phyloP scores from a whole-genome alignment of 35 echinoderm and acorn worm genomes.

The Apostichopus californicus region DNA sequence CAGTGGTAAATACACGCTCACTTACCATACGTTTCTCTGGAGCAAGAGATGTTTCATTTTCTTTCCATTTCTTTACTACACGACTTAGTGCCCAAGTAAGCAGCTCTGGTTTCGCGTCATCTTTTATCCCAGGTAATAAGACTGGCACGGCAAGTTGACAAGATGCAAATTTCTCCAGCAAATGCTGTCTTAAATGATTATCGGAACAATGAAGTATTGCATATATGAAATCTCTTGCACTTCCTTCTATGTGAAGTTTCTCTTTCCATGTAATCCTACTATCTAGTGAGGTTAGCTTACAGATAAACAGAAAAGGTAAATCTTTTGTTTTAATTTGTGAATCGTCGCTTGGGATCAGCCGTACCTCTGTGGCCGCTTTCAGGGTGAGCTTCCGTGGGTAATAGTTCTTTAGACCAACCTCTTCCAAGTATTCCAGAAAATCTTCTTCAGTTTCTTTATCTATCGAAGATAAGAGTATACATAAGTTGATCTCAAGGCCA shows the following conservation, averaged over 20 bases:
- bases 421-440: neutral
- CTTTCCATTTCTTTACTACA: slow-evolving; percentile 1
- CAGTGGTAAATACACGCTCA: neutral
- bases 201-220: too few relatives aligned
- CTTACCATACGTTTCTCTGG: neutral
- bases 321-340: neutral
- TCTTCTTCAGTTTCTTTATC: neutral
- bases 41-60: too few relatives aligned
- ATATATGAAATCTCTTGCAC: too few relatives aligned
- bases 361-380: neutral
- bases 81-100: slow-evolving; percentile 6
- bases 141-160: too few relatives aligned
- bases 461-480: too few relatives aligned
- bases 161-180: too few relatives aligned
- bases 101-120: too few relatives aligned
- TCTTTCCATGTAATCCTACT: too few relatives aligned
- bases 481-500: too few relatives aligned
- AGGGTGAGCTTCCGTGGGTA: neutral
- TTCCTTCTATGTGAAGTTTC: too few relatives aligned
- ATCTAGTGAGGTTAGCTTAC: neutral
- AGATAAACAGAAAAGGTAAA: neutral
- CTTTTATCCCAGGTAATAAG: too few relatives aligned
- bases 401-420: neutral
- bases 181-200: too few relatives aligned
- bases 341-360: neutral